phyloP scores from a whole-genome alignment of 2,888 invertebrate species.

The Leptinotarsa haldemani region DNA sequence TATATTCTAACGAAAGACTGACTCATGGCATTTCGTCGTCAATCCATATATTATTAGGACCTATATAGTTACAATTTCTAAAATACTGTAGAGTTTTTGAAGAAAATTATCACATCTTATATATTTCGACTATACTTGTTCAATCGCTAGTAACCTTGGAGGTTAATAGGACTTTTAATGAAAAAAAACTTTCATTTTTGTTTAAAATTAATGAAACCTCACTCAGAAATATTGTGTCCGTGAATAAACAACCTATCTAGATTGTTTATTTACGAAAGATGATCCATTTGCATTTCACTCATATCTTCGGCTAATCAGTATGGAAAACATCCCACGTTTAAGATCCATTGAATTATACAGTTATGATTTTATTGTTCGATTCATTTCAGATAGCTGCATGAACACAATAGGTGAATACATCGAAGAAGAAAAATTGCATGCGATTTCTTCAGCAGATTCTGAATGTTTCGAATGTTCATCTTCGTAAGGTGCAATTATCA shows the following conservation, averaged over 20 bases:
- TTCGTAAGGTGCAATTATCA: not conserved
- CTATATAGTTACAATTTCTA: too few species aligned
- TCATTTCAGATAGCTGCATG: slow-evolving; percentile 10
- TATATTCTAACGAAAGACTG: too few species aligned
- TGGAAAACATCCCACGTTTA: slow-evolving; percentile 30
- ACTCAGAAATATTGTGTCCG: not conserved
- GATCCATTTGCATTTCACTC: slow-evolving; percentile 30
- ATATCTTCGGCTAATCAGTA: slow-evolving; percentile 21
- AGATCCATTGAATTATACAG: slow-evolving; percentile 23
- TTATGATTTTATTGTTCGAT: slow-evolving; percentile 24
- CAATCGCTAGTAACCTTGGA: too few species aligned
- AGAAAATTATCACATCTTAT: too few species aligned
- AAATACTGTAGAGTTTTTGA: too few species aligned
- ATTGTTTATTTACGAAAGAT: slow-evolving; percentile 19
- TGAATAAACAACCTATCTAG: slow-evolving; percentile 2
- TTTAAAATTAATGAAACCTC: too few species aligned
- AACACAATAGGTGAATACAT: slow-evolving; percentile 23
- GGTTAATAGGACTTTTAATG: too few species aligned
- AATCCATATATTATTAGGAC: too few species aligned
- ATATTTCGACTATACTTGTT: too few species aligned
- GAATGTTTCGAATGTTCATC: not conserved
- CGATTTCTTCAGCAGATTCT: slow-evolving; percentile 4
- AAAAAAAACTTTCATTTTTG: too few species aligned
- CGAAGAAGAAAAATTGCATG: slow-evolving; percentile 10
- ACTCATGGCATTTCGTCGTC: too few species aligned